Percentiles rank a stretch among this genome's conserved stretches.
Conservation (phyloP, 2,113 vertebrate genomes). For the Chaenocephalus aceratus region DNA sequence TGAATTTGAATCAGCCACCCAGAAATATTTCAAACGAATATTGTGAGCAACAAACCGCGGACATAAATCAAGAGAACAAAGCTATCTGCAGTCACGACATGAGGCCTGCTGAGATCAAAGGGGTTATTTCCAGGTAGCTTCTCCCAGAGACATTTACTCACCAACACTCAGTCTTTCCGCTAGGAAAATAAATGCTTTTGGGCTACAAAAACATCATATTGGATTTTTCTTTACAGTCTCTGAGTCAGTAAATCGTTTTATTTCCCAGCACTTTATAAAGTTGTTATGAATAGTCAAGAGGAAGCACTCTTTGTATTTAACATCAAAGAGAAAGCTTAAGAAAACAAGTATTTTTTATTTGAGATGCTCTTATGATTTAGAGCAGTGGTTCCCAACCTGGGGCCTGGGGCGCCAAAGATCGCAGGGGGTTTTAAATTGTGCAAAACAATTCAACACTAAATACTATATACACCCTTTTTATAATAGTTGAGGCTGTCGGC, state of each 20-base stretch:
- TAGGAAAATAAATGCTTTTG: slow-evolving; percentile 18
- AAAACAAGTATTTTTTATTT: background rate
- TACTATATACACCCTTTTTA: too few species aligned
- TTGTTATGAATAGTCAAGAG: slow-evolving; percentile 10
- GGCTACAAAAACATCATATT: slow-evolving; percentile 16
- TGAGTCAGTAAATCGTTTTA: slow-evolving; percentile 12
- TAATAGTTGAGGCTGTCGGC: too few species aligned
- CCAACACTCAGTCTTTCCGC: background rate
- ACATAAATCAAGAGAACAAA: slow-evolving; percentile 27
- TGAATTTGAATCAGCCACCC: slow-evolving; percentile 24
- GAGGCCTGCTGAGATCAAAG: slow-evolving; percentile 27
- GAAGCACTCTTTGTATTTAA: background rate
- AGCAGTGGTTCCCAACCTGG: too few species aligned
- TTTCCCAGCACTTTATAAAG: slow-evolving; percentile 21
- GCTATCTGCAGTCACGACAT: slow-evolving; percentile 25
- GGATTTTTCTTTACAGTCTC: background rate
- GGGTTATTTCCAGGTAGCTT: slow-evolving; percentile 38
- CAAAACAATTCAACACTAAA: too few species aligned
- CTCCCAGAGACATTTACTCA: background rate
- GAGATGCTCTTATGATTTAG: background rate
- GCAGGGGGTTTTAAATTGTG: too few species aligned
- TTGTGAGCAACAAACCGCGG: slow-evolving; percentile 8
- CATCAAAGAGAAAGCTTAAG: background rate
- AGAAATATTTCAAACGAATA: slow-evolving; percentile 27
- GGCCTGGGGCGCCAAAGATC: too few species aligned